Percentiles rank a stretch among this genome's conserved stretches.
Conservation (phyloP, 1,140 invertebrate species). For the Potamilus streckersoni region DNA sequence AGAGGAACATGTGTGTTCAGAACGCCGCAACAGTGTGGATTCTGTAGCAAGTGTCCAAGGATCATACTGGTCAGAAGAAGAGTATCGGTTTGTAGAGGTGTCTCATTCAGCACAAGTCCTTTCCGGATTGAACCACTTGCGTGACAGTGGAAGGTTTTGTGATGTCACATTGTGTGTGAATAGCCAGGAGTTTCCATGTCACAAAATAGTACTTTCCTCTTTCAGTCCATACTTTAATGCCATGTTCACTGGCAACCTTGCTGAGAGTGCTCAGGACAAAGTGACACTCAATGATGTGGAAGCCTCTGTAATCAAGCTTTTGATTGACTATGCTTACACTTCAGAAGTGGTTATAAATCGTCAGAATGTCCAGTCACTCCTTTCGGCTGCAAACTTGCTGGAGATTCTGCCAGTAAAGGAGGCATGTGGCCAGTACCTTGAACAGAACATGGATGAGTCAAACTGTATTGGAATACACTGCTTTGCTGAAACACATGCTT, state of each 20-base stretch:
- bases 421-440: constrained; percentile 72
- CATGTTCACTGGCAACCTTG: constrained; percentile 69
- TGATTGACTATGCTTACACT: constrained; percentile 73
- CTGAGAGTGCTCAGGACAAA: constrained; percentile 67
- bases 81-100: constrained; percentile 46
- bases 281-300: constrained; percentile 71
- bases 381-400: constrained; percentile 72
- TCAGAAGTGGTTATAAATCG: constrained; percentile 70
- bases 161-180: constrained; percentile 69
- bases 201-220: constrained; percentile 68
- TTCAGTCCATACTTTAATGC: constrained; percentile 71
- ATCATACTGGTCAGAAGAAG: constrained; percentile 30
- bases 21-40: constrained; percentile 20
- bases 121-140: constrained; percentile 69
- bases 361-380: constrained; percentile 71
- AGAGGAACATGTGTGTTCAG: too few relatives aligned
- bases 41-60: constrained; percentile 20
- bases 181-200: constrained; percentile 67
- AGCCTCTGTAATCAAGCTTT: constrained; percentile 64
- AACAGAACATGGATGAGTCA: constrained; percentile 72
- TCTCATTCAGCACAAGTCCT: constrained; percentile 62
- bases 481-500: constrained; percentile 73
- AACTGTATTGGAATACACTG: constrained; percentile 74
- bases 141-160: constrained; percentile 66
- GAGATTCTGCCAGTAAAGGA: constrained; percentile 71